Evolutionary conservation across 2,888 invertebrate species (phyloP).

Genomic region (Tipula confusa): DNA sequence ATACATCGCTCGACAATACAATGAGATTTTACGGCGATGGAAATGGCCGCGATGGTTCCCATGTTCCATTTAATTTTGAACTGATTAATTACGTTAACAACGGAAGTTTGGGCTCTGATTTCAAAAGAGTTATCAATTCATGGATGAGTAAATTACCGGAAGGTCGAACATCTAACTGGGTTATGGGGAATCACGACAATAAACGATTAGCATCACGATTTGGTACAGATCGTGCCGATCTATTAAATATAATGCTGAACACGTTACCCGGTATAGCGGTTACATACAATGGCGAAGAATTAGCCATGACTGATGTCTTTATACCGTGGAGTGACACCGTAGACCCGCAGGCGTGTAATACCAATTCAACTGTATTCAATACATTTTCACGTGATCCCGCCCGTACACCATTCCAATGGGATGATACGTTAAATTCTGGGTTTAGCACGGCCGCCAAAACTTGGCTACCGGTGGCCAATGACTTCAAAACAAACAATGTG

Average conservation of each 20-base stretch:
- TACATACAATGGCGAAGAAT: constrained; percentile 65
- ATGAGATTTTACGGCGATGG: constrained; percentile 60
- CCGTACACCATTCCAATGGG: constrained; percentile 63
- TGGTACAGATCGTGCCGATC: constrained; percentile 52
- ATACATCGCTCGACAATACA: constrained; percentile 53
- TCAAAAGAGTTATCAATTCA: constrained; percentile 52
- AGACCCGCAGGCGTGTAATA: constrained; percentile 54
- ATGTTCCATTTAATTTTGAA: constrained; percentile 65
- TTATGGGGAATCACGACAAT: constrained; percentile 55
- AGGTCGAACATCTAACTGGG: constrained; percentile 61
- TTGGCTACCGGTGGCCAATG: constrained; percentile 65
- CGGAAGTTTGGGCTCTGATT: constrained; percentile 51
- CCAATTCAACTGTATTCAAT: constrained; percentile 48
- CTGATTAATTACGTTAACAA: constrained; percentile 53
- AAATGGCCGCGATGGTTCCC: constrained; percentile 49
- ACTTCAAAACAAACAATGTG: constrained; percentile 59
- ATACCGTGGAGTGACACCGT: constrained; percentile 53
- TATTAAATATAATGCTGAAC: constrained; percentile 55
- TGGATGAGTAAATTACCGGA: constrained; percentile 60
- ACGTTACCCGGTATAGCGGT: constrained; percentile 57
- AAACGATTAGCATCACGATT: constrained; percentile 50
- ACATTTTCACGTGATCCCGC: constrained; percentile 54
- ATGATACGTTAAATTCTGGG: constrained; percentile 49
- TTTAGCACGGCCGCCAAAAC: constrained; percentile 49
- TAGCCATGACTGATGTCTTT: constrained; percentile 58